Conservation (phyloP, 2,113 vertebrate genomes). For the Corythoichthys haematopterus region DNA sequence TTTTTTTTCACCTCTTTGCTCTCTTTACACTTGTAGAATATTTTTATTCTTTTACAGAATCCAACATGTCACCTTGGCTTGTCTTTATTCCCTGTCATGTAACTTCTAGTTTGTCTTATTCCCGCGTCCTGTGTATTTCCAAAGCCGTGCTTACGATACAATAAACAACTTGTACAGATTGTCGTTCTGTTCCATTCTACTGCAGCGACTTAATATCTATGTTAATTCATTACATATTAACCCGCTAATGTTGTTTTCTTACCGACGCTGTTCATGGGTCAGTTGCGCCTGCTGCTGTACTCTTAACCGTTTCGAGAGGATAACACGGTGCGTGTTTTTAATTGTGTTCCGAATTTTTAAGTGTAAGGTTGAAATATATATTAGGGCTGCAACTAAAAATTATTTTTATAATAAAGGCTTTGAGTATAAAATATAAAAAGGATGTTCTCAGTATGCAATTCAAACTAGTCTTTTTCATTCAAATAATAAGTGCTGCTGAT, state of each 20-base stretch:
- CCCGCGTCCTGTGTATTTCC: constrained; percentile 84
- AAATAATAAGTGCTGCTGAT: too few relatives aligned
- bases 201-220: neutral
- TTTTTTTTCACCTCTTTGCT: neutral
- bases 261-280: neutral
- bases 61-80: constrained; percentile 10
- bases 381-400: too few relatives aligned
- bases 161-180: constrained; percentile 93
- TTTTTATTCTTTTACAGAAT: neutral
- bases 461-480: too few relatives aligned
- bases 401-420: too few relatives aligned
- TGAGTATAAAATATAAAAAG: too few relatives aligned
- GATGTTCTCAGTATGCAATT: too few relatives aligned
- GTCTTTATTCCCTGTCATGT: constrained; percentile 70
- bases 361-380: too few relatives aligned
- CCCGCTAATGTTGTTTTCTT: too few relatives aligned
- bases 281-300: too few relatives aligned
- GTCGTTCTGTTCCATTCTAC: neutral
- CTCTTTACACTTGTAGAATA: neutral
- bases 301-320: neutral
- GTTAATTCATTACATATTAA: neutral
- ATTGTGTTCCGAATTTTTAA: too few relatives aligned
- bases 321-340: too few relatives aligned
- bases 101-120: constrained; percentile 83
- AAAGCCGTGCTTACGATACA: constrained; percentile 93